phyloP scores from a whole-genome alignment of 1,140 invertebrate species.

The Drosophila erecta region DNA sequence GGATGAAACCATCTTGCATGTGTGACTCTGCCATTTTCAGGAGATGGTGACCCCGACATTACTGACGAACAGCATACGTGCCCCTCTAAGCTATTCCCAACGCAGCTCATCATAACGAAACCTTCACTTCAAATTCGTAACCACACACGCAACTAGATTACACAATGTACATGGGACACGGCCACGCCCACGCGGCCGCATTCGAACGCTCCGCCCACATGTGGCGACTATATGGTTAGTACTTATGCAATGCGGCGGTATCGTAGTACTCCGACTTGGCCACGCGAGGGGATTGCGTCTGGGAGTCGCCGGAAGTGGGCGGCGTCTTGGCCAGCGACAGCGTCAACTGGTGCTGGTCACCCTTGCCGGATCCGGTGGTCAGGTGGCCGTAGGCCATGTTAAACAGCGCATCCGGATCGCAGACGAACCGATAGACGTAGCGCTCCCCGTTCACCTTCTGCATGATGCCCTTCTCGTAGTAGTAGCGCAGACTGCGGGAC shows the following conservation, averaged over 20 bases:
- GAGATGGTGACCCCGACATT: neutral
- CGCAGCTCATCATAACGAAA: constrained; percentile 25
- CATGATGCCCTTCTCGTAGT: constrained; percentile 99
- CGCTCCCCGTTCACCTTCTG: constrained; percentile 98
- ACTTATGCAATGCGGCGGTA: constrained; percentile 62
- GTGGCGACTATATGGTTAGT: constrained; percentile 41
- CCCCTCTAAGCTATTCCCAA: neutral
- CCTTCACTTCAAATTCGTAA: constrained; percentile 7
- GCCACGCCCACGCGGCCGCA: constrained; percentile 47
- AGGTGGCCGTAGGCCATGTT: constrained; percentile 89
- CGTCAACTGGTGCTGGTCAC: constrained; percentile 68
- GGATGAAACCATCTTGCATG: neutral
- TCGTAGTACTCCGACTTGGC: constrained; percentile 74
- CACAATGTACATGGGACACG: constrained; percentile 71
- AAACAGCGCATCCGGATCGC: constrained; percentile 96
- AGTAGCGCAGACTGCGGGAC: constrained; percentile 95
- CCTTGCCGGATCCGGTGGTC: constrained; percentile 42
- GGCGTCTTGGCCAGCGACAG: constrained; percentile 61
- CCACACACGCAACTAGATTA: constrained; percentile 64
- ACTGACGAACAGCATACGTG: neutral
- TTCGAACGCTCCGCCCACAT: constrained; percentile 45
- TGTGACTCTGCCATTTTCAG: neutral
- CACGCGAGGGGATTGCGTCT: constrained; percentile 59
- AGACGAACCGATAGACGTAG: constrained; percentile 98
- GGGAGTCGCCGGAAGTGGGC: constrained; percentile 38